Percentiles rank a stretch among this genome's conserved stretches.
Evolutionary conservation across 2,888 invertebrate species (phyloP).

Genomic region (Phyto melanocephala): DNA sequence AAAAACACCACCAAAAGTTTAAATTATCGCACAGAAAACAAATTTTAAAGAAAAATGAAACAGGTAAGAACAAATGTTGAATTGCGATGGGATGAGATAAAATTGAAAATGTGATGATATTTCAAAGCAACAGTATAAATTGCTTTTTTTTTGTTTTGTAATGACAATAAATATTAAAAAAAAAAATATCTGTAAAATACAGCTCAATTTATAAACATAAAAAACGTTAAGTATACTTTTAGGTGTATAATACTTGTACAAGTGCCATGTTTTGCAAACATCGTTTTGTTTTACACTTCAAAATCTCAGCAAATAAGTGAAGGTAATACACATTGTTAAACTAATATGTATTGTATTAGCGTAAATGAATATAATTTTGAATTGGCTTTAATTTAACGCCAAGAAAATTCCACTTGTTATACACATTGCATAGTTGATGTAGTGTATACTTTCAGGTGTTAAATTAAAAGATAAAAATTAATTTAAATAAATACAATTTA

Average conservation of each 20-base stretch:
- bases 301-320: too few relatives aligned
- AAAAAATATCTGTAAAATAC: background rate
- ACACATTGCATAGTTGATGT: too few relatives aligned
- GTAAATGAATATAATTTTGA: too few relatives aligned
- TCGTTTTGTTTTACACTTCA: background rate
- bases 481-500: too few relatives aligned
- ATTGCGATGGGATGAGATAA: background rate
- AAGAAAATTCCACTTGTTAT: too few relatives aligned
- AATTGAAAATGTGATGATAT: slow-evolving; percentile 22
- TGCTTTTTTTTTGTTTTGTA: too few relatives aligned
- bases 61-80: background rate
- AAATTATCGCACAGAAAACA: too few relatives aligned
- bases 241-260: background rate
- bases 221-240: background rate
- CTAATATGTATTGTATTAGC: too few relatives aligned
- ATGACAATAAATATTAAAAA: background rate
- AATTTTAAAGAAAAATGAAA: background rate
- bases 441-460: too few relatives aligned
- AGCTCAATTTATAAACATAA: background rate
- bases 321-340: too few relatives aligned
- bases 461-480: too few relatives aligned
- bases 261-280: background rate
- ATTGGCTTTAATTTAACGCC: too few relatives aligned
- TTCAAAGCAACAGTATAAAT: slow-evolving; percentile 35
- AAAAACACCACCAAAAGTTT: background rate